Evolutionary conservation across 2,888 invertebrate species (phyloP).

Genomic region (Allolobophora icterica): DNA sequence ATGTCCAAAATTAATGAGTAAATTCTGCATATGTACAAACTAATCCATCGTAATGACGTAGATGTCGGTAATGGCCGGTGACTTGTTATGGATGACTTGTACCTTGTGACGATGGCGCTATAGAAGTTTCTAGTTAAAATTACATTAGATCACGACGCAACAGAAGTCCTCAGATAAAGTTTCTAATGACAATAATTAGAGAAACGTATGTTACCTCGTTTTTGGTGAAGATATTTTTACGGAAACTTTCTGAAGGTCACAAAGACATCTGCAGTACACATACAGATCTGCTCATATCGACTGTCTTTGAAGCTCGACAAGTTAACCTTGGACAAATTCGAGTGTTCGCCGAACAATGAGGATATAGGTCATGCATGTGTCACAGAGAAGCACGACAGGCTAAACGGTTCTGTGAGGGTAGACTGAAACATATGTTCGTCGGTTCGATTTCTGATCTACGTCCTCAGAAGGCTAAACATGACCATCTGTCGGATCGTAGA

Average conservation of each 20-base stretch:
- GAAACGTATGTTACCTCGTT: neutral
- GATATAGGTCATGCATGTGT: neutral
- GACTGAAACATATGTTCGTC: neutral
- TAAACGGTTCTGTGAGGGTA: no score
- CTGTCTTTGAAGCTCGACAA: neutral
- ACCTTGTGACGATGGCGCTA: no score
- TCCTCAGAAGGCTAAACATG: neutral
- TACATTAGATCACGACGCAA: neutral
- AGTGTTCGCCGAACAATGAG: neutral
- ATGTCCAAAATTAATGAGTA: no score
- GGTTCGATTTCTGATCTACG: neutral
- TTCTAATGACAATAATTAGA: neutral
- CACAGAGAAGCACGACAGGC: neutral
- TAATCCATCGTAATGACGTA: no score
- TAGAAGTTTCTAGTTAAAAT: no score
- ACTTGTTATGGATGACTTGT: no score
- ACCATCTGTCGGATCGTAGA: neutral
- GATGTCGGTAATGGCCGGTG: no score
- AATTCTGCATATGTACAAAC: no score
- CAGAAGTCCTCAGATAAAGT: neutral
- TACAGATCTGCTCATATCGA: neutral
- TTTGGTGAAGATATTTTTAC: neutral
- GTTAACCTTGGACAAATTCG: neutral
- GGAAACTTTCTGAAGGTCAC: neutral
- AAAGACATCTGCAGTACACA: neutral